These are phyloP conservation scores for Yponomeuta cagnagella DNA, from an alignment of 2,888 invertebrate genomes.

Conservation along the genomic window DNA sequence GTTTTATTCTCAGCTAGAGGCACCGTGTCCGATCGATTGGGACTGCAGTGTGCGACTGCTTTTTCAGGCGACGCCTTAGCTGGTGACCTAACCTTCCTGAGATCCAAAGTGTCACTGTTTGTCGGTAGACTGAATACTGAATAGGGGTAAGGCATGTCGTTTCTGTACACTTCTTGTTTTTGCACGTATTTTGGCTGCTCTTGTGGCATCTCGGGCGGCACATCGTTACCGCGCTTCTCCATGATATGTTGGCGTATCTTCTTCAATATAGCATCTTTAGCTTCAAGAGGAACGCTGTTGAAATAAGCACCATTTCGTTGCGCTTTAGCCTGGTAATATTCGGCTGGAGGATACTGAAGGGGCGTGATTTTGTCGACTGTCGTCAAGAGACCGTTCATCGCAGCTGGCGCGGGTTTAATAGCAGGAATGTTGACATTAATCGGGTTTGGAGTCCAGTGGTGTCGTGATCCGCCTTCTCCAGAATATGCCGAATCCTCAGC, in stretches of 20 bases:
- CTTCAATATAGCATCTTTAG: slow-evolving; percentile 68
- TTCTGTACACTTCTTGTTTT: slow-evolving; percentile 50
- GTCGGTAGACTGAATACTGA: slow-evolving; percentile 37
- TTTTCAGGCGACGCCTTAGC: slow-evolving; percentile 37
- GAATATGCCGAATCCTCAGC: slow-evolving; percentile 63
- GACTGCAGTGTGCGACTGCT: slow-evolving; percentile 30
- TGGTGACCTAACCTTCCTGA: slow-evolving; percentile 65
- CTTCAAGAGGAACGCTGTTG: slow-evolving; percentile 63
- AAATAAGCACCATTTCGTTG: slow-evolving; percentile 49
- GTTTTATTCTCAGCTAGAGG: slow-evolving; percentile 45
- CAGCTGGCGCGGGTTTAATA: slow-evolving; percentile 35
- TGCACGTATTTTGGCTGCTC: slow-evolving; percentile 50
- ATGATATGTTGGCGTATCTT: slow-evolving; percentile 72
- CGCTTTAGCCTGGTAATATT: slow-evolving; percentile 39
- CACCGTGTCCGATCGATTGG: slow-evolving; percentile 38
- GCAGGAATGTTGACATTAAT: slow-evolving; percentile 33
- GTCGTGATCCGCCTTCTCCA: slow-evolving; percentile 37
- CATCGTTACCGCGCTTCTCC: slow-evolving; percentile 64
- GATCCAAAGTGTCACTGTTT: slow-evolving; percentile 57
- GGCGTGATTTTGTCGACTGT: slow-evolving; percentile 59
- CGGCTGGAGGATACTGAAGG: slow-evolving; percentile 36
- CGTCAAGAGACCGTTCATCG: slow-evolving; percentile 64
- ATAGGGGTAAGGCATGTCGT: slow-evolving; percentile 45
- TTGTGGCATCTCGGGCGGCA: slow-evolving; percentile 26
- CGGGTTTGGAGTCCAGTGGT: slow-evolving; percentile 45